phyloP scores from a whole-genome alignment of 2,888 invertebrate genomes.

The Lasioglossum leucozonium region DNA sequence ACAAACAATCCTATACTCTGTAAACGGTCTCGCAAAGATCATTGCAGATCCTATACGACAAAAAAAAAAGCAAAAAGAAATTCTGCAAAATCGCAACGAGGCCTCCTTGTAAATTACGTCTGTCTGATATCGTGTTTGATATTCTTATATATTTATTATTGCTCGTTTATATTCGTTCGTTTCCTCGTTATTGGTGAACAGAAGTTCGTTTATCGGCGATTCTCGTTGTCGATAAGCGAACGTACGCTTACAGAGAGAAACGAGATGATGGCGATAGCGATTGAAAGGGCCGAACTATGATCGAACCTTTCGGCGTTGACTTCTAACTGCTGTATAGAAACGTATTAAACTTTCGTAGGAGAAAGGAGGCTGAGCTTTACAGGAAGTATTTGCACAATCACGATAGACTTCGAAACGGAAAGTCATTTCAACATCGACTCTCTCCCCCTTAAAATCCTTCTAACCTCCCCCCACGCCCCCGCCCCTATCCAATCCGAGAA shows the following conservation, averaged over 20 bases:
- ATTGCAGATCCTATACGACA: too few relatives aligned
- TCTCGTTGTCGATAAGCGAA: slow-evolving; percentile 2
- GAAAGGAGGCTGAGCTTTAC: slow-evolving; percentile 34
- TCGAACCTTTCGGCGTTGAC: slow-evolving; percentile 19
- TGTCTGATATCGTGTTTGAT: not conserved
- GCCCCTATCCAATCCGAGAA: slow-evolving; percentile 23
- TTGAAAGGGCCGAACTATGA: not conserved
- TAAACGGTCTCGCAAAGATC: too few relatives aligned
- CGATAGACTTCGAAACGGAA: slow-evolving; percentile 45
- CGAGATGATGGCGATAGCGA: not conserved
- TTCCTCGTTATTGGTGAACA: not conserved
- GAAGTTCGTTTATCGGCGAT: not conserved
- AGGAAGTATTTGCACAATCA: slow-evolving; percentile 56
- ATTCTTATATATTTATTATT: not conserved
- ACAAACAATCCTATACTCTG: too few relatives aligned
- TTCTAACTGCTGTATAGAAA: slow-evolving; percentile 18
- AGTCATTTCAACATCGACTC: slow-evolving; percentile 43
- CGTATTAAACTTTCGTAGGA: slow-evolving; percentile 18
- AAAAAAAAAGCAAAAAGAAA: too few relatives aligned
- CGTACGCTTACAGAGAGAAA: not conserved
- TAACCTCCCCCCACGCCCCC: not conserved
- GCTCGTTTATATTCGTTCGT: not conserved
- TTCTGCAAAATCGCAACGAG: too few relatives aligned
- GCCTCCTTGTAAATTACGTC: not conserved
- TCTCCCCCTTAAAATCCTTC: not conserved